Base-by-base conservation (phyloP, 2,888 invertebrate genomes). In the Labia minor region DNA sequence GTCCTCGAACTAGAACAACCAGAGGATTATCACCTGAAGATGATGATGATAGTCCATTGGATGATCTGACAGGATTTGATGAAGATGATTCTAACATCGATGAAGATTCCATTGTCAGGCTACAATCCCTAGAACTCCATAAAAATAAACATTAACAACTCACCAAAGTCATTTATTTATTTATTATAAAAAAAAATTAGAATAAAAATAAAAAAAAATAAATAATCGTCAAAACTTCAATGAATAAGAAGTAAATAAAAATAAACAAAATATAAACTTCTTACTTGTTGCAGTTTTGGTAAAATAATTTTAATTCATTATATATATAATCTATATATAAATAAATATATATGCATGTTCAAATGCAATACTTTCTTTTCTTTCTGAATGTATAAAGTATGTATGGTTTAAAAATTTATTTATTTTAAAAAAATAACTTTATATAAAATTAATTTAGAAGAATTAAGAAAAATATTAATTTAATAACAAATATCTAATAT, bases 121-220 rank as follows among this genome's bases (percentile, higher is more conserved):
- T 49, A 3, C 49, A 49, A 49, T 49, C 49, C 49, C 49, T 49
- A n/a, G 49, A 49, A 14, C 49, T 49, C 49, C 49, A 49, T 49
- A 49, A 49, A 16, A 49, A 49, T 49, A 49, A 49, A 49, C 49
- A 49, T 49, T 49, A 49, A n/a, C n/a, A n/a, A 49, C 49, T 49
- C 49, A 49, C 49, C 49, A 49, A 49, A 49, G 49, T 49, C 49
- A 49, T 49, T 49, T 49, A 49, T 49, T 49, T 49, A 49, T 49
- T 49, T 49, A 49, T 49, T 49, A 49, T 14, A 8, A n/a, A 26
- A 26, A 26, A 26, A 26, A 26, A 26, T 8, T 26, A 26, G 26
- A 26, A 26, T 49, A n/a, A 49, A 49, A 49, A 49, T 49, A 2
- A n/a, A 49, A 49, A 49, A 49, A 49, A 49, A 49, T 8, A 33